Conservation (phyloP, 1,140 invertebrate species). For the Spodoptera litura region DNA sequence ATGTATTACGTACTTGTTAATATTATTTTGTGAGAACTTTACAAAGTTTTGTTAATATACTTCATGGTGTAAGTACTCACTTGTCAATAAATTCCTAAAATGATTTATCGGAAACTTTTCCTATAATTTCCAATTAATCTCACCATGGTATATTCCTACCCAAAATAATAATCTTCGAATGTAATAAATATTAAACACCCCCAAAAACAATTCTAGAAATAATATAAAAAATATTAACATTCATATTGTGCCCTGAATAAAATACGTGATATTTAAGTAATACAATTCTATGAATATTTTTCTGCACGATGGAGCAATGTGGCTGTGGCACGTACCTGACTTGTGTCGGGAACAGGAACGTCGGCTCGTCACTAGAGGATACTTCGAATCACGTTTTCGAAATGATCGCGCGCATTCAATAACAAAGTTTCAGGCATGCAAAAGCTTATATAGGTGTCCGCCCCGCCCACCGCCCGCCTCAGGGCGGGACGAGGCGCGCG, state of each 20-base stretch:
- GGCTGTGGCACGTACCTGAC: conserved; percentile 68
- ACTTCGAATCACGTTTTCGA: conserved; percentile 58
- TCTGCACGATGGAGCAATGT: conserved; percentile 45
- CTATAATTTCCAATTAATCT: no score
- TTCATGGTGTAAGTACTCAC: no score
- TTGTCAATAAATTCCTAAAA: no score
- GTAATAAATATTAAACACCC: neutral
- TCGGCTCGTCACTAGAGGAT: conserved; percentile 55
- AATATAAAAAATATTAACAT: conserved; percentile 16
- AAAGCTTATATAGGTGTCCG: conserved; percentile 77
- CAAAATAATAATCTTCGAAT: no score
- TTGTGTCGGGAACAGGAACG: conserved; percentile 58
- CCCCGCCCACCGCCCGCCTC: conserved; percentile 76
- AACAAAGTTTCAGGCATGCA: conserved; percentile 75
- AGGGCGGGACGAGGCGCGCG: conserved; percentile 63
- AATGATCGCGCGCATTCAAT: conserved; percentile 76
- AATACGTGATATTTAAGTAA: conserved; percentile 30
- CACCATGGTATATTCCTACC: no score
- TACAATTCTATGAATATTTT: conserved; percentile 58
- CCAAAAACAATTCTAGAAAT: conserved; percentile 1
- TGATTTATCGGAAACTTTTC: no score
- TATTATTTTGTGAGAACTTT: no score
- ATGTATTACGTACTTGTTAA: no score
- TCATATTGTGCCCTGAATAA: neutral
- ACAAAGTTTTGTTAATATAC: no score